These are phyloP conservation scores for Aphelenchoides besseyi DNA, from an alignment of 1,140 invertebrate genomes.

Conservation along the genomic window DNA sequence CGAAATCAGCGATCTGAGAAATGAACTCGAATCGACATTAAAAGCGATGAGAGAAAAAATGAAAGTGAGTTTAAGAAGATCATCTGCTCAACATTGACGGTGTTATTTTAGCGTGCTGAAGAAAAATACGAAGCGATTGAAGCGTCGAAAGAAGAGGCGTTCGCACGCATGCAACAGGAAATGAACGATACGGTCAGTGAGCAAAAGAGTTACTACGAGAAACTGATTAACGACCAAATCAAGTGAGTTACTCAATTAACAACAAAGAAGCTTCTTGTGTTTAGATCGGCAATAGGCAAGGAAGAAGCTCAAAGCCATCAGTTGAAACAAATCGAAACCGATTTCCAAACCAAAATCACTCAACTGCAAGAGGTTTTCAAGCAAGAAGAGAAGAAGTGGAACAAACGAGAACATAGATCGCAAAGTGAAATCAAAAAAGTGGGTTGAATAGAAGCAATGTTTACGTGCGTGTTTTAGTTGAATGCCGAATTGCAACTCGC, in stretches of 20 bases:
- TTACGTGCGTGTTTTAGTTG: neutral
- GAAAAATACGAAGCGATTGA: constrained; percentile 37
- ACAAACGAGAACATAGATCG: neutral
- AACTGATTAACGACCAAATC: constrained; percentile 36
- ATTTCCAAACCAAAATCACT: constrained; percentile 31
- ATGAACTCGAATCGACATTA: constrained; percentile 31
- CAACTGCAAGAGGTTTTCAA: constrained; percentile 29
- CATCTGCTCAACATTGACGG: neutral
- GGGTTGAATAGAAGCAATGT: neutral
- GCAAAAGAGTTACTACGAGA: constrained; percentile 38
- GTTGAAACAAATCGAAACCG: neutral
- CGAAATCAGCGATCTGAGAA: constrained; percentile 23
- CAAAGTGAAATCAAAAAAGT: neutral
- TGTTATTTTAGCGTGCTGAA: constrained; percentile 33
- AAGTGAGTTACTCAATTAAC: constrained; percentile 26
- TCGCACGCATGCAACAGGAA: constrained; percentile 36
- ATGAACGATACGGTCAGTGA: constrained; percentile 23
- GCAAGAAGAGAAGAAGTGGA: constrained; percentile 19
- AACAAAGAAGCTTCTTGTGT: neutral
- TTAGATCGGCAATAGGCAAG: constrained; percentile 27
- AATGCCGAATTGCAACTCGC: neutral
- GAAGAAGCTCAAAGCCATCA: constrained; percentile 22
- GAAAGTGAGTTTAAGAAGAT: neutral
- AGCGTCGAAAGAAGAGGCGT: constrained; percentile 33
- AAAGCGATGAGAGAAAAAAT: constrained; percentile 37